A percentile compares a stretch with the other conserved stretches of the same genome.
Evolutionary conservation across 2,888 invertebrate species (phyloP).

Genomic region (Ennomos erosarius): DNA sequence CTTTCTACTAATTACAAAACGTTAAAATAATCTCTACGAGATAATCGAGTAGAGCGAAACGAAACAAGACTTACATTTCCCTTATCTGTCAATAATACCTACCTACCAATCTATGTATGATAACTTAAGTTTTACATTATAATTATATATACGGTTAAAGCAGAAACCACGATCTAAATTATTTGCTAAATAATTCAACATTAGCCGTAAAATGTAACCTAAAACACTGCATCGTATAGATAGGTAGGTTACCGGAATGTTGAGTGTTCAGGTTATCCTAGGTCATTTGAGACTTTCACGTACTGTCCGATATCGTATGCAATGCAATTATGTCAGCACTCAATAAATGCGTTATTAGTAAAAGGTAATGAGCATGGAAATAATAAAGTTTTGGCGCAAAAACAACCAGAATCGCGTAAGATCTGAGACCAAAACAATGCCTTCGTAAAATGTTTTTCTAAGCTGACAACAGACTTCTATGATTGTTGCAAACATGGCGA

Average conservation of each 20-base stretch:
- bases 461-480: slow-evolving; percentile 77
- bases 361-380: slow-evolving; percentile 32
- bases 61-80: slow-evolving; percentile 46
- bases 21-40: slow-evolving; percentile 52
- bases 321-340: slow-evolving; percentile 61
- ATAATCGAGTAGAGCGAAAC: slow-evolving; percentile 52
- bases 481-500: slow-evolving; percentile 86
- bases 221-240: slow-evolving; percentile 54
- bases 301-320: slow-evolving; percentile 57
- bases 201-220: slow-evolving; percentile 64
- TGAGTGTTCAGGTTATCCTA: slow-evolving; percentile 72
- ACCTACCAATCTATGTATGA: slow-evolving; percentile 40
- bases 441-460: slow-evolving; percentile 65
- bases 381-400: slow-evolving; percentile 51
- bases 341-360: slow-evolving; percentile 53
- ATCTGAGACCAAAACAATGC: slow-evolving; percentile 73
- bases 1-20: slow-evolving; percentile 40
- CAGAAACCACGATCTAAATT: slow-evolving; percentile 28
- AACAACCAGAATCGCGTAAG: slow-evolving; percentile 52
- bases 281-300: slow-evolving; percentile 78
- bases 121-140: slow-evolving; percentile 32
- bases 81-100: slow-evolving; percentile 49
- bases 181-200: slow-evolving; percentile 47
- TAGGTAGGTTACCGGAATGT: slow-evolving; percentile 56
- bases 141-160: slow-evolving; percentile 33